Evolutionary conservation across 2,113 vertebrate genomes (phyloP).

Genomic region (Hemicordylus capensis): DNA sequence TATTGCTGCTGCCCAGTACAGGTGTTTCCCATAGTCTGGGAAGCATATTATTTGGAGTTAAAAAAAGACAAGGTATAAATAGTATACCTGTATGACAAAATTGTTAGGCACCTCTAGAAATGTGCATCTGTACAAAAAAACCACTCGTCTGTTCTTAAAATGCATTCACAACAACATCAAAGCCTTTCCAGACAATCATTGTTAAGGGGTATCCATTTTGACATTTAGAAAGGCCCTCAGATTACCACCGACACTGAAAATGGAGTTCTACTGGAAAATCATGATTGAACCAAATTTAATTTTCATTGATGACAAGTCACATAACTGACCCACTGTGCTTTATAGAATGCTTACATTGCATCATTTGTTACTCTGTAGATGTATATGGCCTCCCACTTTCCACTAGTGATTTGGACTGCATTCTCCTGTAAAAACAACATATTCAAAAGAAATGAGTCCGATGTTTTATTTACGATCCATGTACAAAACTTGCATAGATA

Average conservation of each 20-base stretch:
- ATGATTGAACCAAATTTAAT: constrained; percentile 30
- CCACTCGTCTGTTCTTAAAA: neutral
- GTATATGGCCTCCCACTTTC: constrained; percentile 95
- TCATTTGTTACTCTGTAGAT: constrained; percentile 92
- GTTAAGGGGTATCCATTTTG: neutral
- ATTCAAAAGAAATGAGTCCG: constrained; percentile 19
- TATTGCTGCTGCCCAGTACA: no score
- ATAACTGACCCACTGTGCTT: constrained; percentile 42
- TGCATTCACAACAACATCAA: neutral
- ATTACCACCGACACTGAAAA: neutral
- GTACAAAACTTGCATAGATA: constrained; percentile 44
- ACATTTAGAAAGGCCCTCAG: neutral
- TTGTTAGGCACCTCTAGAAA: neutral
- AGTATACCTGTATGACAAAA: neutral
- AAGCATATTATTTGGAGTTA: no score
- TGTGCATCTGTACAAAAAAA: neutral
- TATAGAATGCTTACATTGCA: constrained; percentile 85
- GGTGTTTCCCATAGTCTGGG: no score
- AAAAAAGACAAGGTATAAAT: neutral
- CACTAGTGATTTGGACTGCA: constrained; percentile 87
- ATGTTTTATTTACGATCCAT: constrained; percentile 58
- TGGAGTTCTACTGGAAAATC: constrained; percentile 1
- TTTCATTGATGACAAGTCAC: constrained; percentile 47
- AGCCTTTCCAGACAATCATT: neutral
- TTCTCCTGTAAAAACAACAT: constrained; percentile 80